These are phyloP conservation scores for Poeciliopsis gracilis DNA, from an alignment of 2,797 vertebrate genomes.

Conservation along the genomic window DNA sequence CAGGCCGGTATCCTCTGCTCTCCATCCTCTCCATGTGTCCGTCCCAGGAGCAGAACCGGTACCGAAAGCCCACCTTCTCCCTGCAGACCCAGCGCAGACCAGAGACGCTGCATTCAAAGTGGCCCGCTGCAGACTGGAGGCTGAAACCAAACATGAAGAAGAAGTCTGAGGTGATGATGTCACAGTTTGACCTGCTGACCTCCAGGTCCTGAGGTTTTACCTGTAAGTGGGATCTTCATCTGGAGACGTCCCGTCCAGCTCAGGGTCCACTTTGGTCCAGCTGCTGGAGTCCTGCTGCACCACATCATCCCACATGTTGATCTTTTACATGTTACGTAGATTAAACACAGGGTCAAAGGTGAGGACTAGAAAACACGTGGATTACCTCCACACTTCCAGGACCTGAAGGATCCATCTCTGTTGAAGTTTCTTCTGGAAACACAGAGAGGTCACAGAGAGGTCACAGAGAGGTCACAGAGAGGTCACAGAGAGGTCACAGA, in stretches of 20 bases:
- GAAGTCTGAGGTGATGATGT: neutral
- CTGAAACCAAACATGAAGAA: neutral
- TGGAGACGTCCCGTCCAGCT: conserved; percentile 1
- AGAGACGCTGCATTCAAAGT: conserved; percentile 39
- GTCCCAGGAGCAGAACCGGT: conserved; percentile 27
- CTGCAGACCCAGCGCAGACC: conserved; percentile 33
- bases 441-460: too few species aligned
- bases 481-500: too few species aligned
- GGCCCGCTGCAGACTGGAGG: conserved; percentile 24
- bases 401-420: too few species aligned
- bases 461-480: too few species aligned
- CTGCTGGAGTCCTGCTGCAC: conserved; percentile 1
- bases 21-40: conserved; percentile 27
- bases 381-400: too few species aligned
- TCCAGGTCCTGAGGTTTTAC: conserved; percentile 20
- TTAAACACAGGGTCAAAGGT: too few species aligned
- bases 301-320: too few species aligned
- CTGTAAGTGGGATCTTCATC: conserved; percentile 28
- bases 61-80: conserved; percentile 19
- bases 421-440: too few species aligned
- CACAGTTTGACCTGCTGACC: too few species aligned
- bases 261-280: conserved; percentile 45
- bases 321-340: too few species aligned
- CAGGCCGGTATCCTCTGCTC: conserved; percentile 3
- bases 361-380: too few species aligned